Conservation (phyloP, 2,113 vertebrate genomes). For the Polypterus senegalus region DNA sequence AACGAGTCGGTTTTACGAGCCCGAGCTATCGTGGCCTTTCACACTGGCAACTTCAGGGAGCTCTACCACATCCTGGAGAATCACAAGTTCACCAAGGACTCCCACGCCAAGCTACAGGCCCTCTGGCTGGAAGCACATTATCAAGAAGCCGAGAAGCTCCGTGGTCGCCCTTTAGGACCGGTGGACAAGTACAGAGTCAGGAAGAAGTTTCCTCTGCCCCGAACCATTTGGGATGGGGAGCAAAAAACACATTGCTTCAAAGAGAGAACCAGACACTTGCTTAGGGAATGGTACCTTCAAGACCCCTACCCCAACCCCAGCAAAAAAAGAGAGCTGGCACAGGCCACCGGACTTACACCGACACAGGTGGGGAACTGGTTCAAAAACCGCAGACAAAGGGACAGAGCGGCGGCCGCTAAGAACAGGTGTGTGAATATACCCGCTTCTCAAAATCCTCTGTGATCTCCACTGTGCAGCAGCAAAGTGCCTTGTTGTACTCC, state of each 20-base stretch:
- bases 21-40: conserved; percentile 90
- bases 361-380: conserved; percentile 99
- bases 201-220: conserved; percentile 97
- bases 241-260: conserved; percentile 99
- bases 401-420: conserved; percentile 93
- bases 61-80: conserved; percentile 96
- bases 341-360: conserved; percentile 96
- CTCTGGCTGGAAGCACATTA: conserved; percentile 98
- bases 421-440: conserved; percentile 70
- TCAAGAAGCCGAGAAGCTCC: conserved; percentile 95
- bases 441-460: neutral
- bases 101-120: conserved; percentile 92
- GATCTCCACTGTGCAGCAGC: too few relatives aligned
- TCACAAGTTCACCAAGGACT: conserved; percentile 98
- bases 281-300: conserved; percentile 97
- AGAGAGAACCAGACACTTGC: conserved; percentile 91
- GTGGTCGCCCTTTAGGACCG: conserved; percentile 88
- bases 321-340: conserved; percentile 96
- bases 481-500: too few relatives aligned
- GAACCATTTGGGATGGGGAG: conserved; percentile 98
- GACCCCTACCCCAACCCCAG: conserved; percentile 96
- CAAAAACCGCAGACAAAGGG: conserved; percentile 97
- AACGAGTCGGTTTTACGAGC: conserved; percentile 94
- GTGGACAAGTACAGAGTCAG: conserved; percentile 97
- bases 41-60: conserved; percentile 93